Base-by-base conservation (phyloP, 2,888 invertebrate genomes). In the Sialis lutaria region DNA sequence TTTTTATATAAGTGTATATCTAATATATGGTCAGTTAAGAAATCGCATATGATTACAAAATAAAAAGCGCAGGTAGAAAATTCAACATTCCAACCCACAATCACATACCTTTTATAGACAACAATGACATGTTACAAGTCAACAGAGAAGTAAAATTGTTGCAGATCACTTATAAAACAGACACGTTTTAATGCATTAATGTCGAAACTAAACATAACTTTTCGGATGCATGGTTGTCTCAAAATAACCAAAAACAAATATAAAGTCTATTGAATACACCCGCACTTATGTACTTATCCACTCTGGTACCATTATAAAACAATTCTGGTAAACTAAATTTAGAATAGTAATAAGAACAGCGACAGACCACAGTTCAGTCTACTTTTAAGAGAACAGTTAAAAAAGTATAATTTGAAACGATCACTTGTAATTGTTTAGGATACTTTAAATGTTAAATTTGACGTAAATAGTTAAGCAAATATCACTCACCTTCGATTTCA, bases 401-500 rank as follows among this genome's bases (percentile, higher is more conserved):
- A 42, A 30, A 42, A 42, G n/a, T 42, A 2, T 7, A 12, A 7
- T 31, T 30, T 42, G 4, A 42, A 44, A 44, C 10, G 6, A 33
- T 13, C 33, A 44, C 22, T 22, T 22, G 22, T 22, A 22, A 22
- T 22, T 22, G 22, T 22, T 22, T 22, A 22, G 22, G 22, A 22
- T 22, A 22, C 22, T 22, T 22, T 22, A 22, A 22, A 22, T 22
- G 22, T 22, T 22, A 22, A 22, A 22, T 22, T 22, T 22, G 8
- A 44, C 10, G 8, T 48, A 40, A 9, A 52, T 46, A 42, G 33
- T 46, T 46, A 34, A 37, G 44, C 47, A 50, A 48, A 48, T 44
- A 48, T 46, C 48, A 52, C 50, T 49, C 46, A 62, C 62, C 61
- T 56, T 60, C 60, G 61, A 61, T 60, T 53, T 57, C 58, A 55